Percentiles rank a stretch among this genome's conserved stretches.
phyloP scores from a whole-genome alignment of 53 echinoderm and acorn worm species.

The Astropecten irregularis region DNA sequence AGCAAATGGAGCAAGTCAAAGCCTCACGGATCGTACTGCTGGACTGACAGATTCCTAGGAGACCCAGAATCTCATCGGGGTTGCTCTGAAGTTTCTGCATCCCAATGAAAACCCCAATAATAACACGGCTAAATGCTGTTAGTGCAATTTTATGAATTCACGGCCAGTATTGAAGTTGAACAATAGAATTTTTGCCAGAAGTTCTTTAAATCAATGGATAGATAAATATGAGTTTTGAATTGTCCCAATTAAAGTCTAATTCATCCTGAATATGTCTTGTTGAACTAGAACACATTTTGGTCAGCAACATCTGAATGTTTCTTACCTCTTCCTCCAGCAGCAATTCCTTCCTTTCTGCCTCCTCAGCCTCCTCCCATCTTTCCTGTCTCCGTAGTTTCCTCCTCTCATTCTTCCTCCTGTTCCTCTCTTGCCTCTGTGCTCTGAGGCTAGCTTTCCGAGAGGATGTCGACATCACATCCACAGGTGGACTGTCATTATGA shows the following conservation, averaged over 20 bases:
- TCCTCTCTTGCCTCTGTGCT: conserved; percentile 53
- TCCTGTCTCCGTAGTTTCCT: conserved; percentile 58
- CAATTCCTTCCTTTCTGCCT: background rate
- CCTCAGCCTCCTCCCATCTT: conserved; percentile 10
- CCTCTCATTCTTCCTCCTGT: conserved; percentile 58
- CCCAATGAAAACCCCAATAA: too few relatives aligned
- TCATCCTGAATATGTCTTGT: too few relatives aligned
- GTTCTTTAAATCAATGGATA: too few relatives aligned
- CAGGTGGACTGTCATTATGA: background rate
- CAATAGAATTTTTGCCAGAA: too few relatives aligned
- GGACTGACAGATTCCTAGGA: conserved; percentile 5
- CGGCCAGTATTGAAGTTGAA: too few relatives aligned
- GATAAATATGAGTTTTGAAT: too few relatives aligned
- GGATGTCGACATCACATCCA: conserved; percentile 3
- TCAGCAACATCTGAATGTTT: too few relatives aligned
- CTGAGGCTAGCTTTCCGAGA: conserved; percentile 13
- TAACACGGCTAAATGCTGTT: too few relatives aligned
- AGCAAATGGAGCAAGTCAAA: conserved; percentile 79
- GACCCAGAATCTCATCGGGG: background rate
- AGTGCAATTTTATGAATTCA: too few relatives aligned
- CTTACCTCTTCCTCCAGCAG: conserved; percentile 10
- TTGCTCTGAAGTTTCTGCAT: conserved; percentile 19
- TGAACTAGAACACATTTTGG: too few relatives aligned
- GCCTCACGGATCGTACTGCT: conserved; percentile 73
- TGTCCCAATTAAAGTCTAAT: too few relatives aligned